These are phyloP conservation scores for Spicauda simplicius DNA, from an alignment of 2,888 invertebrate species.

Conservation along the genomic window DNA sequence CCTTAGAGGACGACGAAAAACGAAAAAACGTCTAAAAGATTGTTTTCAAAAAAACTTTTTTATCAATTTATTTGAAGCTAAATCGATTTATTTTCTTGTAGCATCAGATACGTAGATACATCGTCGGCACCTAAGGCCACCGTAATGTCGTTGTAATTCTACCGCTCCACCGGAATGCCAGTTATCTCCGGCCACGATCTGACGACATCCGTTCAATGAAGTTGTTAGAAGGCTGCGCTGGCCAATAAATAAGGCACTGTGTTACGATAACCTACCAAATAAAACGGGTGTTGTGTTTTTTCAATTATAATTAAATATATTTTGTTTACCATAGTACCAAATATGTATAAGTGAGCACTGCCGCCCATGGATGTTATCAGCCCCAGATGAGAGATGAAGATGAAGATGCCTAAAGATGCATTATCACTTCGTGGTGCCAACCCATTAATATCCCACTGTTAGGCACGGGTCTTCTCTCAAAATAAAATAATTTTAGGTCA, in stretches of 20 bases:
- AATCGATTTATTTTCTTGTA: not conserved
- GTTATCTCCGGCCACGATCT: constrained; percentile 49
- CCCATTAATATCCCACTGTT: no score
- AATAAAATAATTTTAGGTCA: no score
- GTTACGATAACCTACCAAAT: constrained; percentile 18
- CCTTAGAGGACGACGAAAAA: no score
- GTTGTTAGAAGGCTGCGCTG: constrained; percentile 49
- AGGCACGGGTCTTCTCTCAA: no score
- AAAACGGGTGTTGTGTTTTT: not conserved
- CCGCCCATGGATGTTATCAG: no score
- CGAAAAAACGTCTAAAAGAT: no score
- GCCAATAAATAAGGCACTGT: constrained; percentile 46
- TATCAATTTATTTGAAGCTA: not conserved
- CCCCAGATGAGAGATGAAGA: no score
- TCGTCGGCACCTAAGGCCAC: constrained; percentile 41
- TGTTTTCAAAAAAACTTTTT: no score
- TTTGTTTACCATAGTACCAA: no score
- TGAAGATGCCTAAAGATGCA: no score
- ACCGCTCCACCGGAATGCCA: constrained; percentile 44
- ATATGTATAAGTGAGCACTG: no score
- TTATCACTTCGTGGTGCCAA: no score
- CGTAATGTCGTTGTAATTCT: constrained; percentile 42
- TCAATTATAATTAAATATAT: not conserved
- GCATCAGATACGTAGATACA: constrained; percentile 27
- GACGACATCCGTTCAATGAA: constrained; percentile 51